Evolutionary conservation across 2,888 invertebrate genomes (phyloP), one percentile per base, ranked within the genome.

Genomic region (Notodonta dromedarius): DNA sequence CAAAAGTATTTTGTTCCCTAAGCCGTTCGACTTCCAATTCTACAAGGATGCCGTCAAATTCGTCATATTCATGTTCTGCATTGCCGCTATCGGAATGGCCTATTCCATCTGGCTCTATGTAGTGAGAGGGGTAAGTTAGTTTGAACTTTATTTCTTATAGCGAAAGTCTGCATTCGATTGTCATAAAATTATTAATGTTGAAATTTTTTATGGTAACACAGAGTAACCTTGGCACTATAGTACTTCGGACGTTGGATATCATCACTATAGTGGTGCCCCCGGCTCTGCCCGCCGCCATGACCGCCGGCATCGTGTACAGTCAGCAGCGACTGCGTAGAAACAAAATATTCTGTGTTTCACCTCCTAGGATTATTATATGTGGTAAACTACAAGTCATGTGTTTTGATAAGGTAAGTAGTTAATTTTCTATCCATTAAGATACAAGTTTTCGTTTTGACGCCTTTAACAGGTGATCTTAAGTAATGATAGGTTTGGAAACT

Each of bases 231-330:
- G 93, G 93, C 70, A 95, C 95, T 61, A 96, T 97, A 73, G 88
- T 97, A 4, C 90, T 98, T 50, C 95, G 98, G 57, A 96, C 97
- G 1, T 90, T 98, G 71, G 98, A 98, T 84, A 96, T 98, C 61
- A 96, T 99, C 70, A 98, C 98, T 0, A 98, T 98, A 73, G 98
- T 98, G 9, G 97, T 98, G 24, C 98, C 98, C 0, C 98, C 98
- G 5, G 98, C 98, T 11, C 89, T 98, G 53, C 98, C 98, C 7
- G 98, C 97, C 59, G 97, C 97, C 42, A 96, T 97, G 96, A 96
- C 97, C 1, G 96, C 97, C 24, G 97, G 97, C 61, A 96, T 96
- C 59, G 95, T 97, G 39, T 96, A 96, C 88, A 97, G 97, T 65
- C 96, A 97, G 84, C 94, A 94, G 58, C 93, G 97, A 14, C 87